Evolutionary conservation across 2,888 invertebrate species (phyloP).

Genomic region (Ectropis crepuscularia): DNA sequence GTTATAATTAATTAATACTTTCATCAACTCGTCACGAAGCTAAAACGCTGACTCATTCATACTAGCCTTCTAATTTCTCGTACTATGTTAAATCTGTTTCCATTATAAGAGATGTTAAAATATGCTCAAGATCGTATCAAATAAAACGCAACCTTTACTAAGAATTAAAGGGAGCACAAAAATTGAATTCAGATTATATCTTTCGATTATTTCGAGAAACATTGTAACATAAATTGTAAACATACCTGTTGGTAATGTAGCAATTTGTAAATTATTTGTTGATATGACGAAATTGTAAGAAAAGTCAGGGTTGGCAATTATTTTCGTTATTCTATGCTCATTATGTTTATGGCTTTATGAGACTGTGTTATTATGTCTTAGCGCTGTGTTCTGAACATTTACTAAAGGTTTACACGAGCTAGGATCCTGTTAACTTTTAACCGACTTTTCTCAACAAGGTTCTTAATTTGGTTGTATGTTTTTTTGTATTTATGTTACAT

Average conservation of each 20-base stretch:
- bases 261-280: slow-evolving; percentile 27
- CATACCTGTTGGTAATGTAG: slow-evolving; percentile 7
- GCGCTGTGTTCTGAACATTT: neutral
- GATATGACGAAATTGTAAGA: slow-evolving; percentile 29
- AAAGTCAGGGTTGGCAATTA: slow-evolving; percentile 32
- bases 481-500: no score
- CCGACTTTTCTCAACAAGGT: no score
- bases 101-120: slow-evolving; percentile 17
- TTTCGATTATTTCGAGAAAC: slow-evolving; percentile 30
- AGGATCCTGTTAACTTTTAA: no score
- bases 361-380: slow-evolving; percentile 9
- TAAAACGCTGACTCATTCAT: neutral
- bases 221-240: no score
- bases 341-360: slow-evolving; percentile 18
- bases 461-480: no score
- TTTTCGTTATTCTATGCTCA: slow-evolving; percentile 12
- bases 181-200: slow-evolving; percentile 32
- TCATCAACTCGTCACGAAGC: neutral
- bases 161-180: slow-evolving; percentile 28
- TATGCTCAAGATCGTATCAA: slow-evolving; percentile 24
- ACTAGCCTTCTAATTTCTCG: neutral
- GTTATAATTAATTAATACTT: neutral
- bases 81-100: neutral
- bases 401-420: neutral
- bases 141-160: slow-evolving; percentile 19